Evolutionary conservation across 1,140 invertebrate species (phyloP).

Genomic region (Trachymyrmex septentrionalis): DNA sequence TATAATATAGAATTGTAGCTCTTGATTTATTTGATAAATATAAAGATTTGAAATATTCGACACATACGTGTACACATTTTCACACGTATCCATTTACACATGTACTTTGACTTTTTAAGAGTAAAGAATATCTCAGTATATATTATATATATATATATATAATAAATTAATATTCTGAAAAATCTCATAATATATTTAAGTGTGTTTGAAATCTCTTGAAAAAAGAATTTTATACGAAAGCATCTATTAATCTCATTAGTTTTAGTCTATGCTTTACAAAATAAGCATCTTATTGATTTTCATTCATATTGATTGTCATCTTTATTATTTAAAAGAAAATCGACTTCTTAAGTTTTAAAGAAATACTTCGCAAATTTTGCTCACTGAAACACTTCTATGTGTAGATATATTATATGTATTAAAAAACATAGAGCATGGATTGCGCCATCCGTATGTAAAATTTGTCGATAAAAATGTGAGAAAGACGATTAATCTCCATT

Average conservation of each 20-base stretch:
- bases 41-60: not conserved
- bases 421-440: no score
- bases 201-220: not conserved
- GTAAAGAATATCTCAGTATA: not conserved
- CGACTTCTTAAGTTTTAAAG: not conserved
- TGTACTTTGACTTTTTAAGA: not conserved
- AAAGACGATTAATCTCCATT: no score
- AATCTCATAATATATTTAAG: not conserved
- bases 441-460: no score
- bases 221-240: not conserved
- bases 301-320: not conserved
- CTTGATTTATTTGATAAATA: not conserved
- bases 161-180: not conserved
- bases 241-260: not conserved
- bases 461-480: no score
- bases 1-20: not conserved
- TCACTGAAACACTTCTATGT: no score
- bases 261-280: not conserved
- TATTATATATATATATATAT: no score
- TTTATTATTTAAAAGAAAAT: conserved; percentile 2
- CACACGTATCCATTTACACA: not conserved
- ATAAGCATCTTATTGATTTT: not conserved
- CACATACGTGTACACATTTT: no score
- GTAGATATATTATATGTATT: no score
- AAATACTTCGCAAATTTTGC: not conserved